Evolutionary conservation across 92 coral and sea anemone species (phyloP).

Genomic region (Zoanthus sociatus): DNA sequence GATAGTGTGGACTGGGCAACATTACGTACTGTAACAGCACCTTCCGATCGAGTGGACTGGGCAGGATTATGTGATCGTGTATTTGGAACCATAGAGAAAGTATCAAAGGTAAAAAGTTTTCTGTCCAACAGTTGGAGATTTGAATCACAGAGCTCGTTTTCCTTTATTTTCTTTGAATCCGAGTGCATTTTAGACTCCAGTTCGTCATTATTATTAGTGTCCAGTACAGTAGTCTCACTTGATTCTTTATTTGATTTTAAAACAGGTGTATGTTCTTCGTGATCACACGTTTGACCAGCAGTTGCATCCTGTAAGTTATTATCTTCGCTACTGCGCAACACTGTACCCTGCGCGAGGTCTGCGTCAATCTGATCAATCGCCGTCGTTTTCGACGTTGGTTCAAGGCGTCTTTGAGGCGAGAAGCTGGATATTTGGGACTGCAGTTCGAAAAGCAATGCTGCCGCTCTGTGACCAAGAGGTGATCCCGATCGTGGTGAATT

Average conservation of each 20-base stretch:
- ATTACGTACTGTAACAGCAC: neutral
- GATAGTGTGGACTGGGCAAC: neutral
- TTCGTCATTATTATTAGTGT: slow-evolving; percentile 17
- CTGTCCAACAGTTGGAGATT: neutral
- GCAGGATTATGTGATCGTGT: neutral
- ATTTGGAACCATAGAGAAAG: neutral
- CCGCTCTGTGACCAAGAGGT: slow-evolving; percentile 33
- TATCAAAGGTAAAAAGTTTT: neutral
- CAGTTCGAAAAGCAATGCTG: slow-evolving; percentile 23
- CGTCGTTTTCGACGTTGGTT: neutral
- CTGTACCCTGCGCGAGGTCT: neutral
- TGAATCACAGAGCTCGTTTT: neutral
- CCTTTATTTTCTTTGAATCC: neutral
- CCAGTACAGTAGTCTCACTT: neutral
- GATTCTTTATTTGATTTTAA: neutral
- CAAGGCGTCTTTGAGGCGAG: slow-evolving; percentile 17
- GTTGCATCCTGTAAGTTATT: neutral
- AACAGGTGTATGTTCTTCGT: neutral
- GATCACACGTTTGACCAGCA: neutral
- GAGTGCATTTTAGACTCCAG: neutral
- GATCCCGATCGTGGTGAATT: slow-evolving; percentile 25
- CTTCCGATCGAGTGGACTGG: too few species aligned
- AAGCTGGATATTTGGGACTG: slow-evolving; percentile 34
- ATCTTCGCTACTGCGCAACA: neutral
- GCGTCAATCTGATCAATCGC: neutral